Conservation (phyloP, 2,113 vertebrate genomes). For the Prolemur simus region DNA sequence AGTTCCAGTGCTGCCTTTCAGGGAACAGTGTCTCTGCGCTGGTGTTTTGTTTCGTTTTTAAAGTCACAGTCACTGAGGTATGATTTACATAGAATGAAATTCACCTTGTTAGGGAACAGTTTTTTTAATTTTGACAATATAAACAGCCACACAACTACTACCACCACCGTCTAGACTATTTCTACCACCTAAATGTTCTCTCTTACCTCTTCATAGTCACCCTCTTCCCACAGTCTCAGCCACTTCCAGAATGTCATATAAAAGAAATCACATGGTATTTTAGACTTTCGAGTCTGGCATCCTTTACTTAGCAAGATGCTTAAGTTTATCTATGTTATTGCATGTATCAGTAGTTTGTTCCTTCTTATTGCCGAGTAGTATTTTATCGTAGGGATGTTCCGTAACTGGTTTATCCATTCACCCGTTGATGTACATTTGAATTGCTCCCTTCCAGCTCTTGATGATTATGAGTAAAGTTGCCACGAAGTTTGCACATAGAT, state of each 20-base stretch:
- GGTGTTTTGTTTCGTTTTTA: background rate
- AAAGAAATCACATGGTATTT: background rate
- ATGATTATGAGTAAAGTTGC: background rate
- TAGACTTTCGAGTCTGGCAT: background rate
- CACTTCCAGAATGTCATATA: background rate
- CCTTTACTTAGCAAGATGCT: background rate
- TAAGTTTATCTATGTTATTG: background rate
- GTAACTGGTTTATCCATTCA: background rate
- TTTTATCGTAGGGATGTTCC: background rate
- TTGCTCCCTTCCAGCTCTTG: conserved; percentile 15
- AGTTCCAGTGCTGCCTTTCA: background rate
- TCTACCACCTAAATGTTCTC: background rate
- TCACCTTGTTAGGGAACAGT: background rate
- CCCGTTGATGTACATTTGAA: background rate
- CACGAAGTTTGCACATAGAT: background rate
- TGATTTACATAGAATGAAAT: background rate
- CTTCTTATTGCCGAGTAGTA: background rate
- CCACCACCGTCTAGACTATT: background rate
- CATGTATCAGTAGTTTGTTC: background rate
- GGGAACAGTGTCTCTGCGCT: background rate
- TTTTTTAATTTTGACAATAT: background rate
- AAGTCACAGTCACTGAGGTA: background rate
- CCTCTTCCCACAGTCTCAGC: background rate
- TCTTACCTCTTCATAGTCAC: background rate
- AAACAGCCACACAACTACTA: background rate